Evolutionary conservation across 2,888 invertebrate species (phyloP), one percentile per base, ranked within the genome.

Genomic region (Megalurothrips usitatus): DNA sequence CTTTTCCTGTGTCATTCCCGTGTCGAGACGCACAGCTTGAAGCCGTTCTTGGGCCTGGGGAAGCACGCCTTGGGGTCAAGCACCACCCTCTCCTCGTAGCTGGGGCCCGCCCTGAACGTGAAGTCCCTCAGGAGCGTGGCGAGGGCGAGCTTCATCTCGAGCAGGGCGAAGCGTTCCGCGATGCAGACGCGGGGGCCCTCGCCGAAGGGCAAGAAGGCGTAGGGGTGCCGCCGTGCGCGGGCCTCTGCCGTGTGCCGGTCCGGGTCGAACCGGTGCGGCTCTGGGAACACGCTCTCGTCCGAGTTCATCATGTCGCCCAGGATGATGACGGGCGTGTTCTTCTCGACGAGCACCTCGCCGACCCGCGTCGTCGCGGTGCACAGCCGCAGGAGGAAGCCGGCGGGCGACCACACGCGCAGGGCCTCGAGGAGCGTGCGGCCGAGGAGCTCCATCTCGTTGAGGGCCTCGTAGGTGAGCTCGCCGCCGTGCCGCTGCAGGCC

Each of bases 121-220:
- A 52, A 52, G 10, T 52, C 52, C 14, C 52, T 12, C 4, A 52
- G 14, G 6, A 52, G 52, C 52, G 19, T 52, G 52, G 19, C 52
- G 52, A 52, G 52, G 52, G 52, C 52, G 52, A 52, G 52, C 52
- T 6, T 52, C 52, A 52, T 52, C 52, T 52, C 52, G 52, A 52
- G 52, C 4, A 52, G 52, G 14, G 52, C 52, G 52, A 52, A 52
- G 14, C 52, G 52, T 19, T 52, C 52, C 14, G 52, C 52, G 10
- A 87, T 84, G 83, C 88, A 88, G 80, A 85, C 86, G 68, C 87
- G 85, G 8, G 88, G 88, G 17, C 88, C 88, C 80, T 87, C 86
- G 12, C 88, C 87, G 81, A 88, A 88, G 1, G 88, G 88, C 80
- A 87, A 82, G 82, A 86, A 87, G 12, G 34, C 28, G 52, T 52